phyloP scores from a whole-genome alignment of 2,888 invertebrate species.

The Drosophila austrosaltans region DNA sequence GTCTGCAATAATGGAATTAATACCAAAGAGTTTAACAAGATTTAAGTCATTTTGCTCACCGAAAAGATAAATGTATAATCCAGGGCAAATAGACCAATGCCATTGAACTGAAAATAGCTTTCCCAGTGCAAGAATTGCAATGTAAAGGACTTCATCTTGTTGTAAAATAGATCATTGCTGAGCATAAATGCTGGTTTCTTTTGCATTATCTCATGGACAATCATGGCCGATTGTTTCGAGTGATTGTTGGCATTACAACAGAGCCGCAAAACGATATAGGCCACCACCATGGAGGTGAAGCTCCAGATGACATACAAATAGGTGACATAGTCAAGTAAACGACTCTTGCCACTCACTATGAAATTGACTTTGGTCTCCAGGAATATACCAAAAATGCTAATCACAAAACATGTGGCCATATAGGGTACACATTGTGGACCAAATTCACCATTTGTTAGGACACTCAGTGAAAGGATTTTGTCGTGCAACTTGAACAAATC shows the following conservation, averaged over 20 bases:
- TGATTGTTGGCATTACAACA: conserved; percentile 81
- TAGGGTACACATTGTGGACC: conserved; percentile 82
- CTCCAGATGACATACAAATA: conserved; percentile 81
- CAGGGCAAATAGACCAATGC: conserved; percentile 82
- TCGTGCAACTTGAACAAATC: conserved; percentile 82
- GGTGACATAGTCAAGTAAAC: conserved; percentile 76
- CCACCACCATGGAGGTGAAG: conserved; percentile 76
- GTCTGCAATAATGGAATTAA: conserved; percentile 67
- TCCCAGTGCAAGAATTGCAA: conserved; percentile 83
- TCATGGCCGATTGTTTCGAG: conserved; percentile 82
- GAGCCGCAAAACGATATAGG: conserved; percentile 79
- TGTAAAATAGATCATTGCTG: conserved; percentile 83
- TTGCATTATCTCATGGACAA: conserved; percentile 83
- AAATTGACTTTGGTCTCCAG: conserved; percentile 82
- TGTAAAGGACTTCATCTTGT: conserved; percentile 84
- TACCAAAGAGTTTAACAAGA: neutral
- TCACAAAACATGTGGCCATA: conserved; percentile 81
- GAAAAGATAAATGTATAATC: conserved; percentile 84
- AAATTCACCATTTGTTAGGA: conserved; percentile 78
- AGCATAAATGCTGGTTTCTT: conserved; percentile 83
- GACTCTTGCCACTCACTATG: conserved; percentile 77
- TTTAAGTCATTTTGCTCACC: conserved; percentile 58
- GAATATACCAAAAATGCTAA: conserved; percentile 82
- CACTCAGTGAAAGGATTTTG: conserved; percentile 80
- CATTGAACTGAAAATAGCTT: conserved; percentile 83